phyloP scores from a whole-genome alignment of 2,113 vertebrate genomes.

The Hipposideros armiger region DNA sequence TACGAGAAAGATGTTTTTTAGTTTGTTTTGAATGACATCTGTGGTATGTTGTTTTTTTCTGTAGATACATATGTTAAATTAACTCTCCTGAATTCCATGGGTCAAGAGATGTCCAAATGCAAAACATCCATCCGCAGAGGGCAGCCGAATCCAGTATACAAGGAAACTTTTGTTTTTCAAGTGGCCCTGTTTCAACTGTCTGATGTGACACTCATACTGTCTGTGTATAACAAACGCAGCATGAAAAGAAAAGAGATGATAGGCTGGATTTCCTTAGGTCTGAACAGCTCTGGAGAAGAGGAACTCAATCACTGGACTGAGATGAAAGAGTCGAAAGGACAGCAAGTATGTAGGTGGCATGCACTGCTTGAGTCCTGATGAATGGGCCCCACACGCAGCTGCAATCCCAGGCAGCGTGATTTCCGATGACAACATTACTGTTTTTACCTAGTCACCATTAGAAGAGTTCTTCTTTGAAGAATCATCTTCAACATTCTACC shows the following conservation, averaged over 20 bases:
- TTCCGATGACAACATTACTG: constrained; percentile 33
- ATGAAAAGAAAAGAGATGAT: constrained; percentile 99
- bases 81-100: constrained; percentile 98
- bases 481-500: constrained; percentile 81
- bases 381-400: accelerated
- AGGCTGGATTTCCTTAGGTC: constrained; percentile 98
- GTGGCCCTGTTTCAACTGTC: constrained; percentile 99
- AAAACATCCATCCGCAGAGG: constrained; percentile 98
- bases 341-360: constrained; percentile 98
- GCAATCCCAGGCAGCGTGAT: background rate
- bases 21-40: constrained; percentile 73
- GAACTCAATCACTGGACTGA: constrained; percentile 98
- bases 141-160: constrained; percentile 98
- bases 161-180: constrained; percentile 98
- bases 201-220: constrained; percentile 98
- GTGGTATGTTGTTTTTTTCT: constrained; percentile 75
- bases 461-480: constrained; percentile 75
- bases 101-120: constrained; percentile 99
- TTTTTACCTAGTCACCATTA: constrained; percentile 54
- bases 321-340: constrained; percentile 99
- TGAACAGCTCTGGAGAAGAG: constrained; percentile 98
- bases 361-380: constrained; percentile 94
- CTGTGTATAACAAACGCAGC: constrained; percentile 98
- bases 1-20: background rate
- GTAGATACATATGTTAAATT: constrained; percentile 98